These are phyloP conservation scores for Neelides folsomi DNA, from an alignment of 2,888 invertebrate species.

Conservation along the genomic window DNA sequence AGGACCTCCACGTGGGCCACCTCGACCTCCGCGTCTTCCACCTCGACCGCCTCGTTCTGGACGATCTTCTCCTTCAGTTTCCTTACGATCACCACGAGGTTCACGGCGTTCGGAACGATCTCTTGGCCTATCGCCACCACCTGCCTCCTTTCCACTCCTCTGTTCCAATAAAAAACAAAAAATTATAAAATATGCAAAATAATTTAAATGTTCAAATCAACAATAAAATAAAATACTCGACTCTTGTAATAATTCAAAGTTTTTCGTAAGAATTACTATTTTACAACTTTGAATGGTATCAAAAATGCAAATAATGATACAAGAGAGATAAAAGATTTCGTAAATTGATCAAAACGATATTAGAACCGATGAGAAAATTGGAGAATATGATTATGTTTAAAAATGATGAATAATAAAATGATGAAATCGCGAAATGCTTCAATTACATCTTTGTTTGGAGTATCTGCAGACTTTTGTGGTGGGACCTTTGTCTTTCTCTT, in stretches of 20 bases:
- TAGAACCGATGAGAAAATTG: too few relatives aligned
- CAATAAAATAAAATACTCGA: too few relatives aligned
- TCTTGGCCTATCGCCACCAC: constrained; percentile 15
- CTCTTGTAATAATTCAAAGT: too few relatives aligned
- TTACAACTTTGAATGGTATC: too few relatives aligned
- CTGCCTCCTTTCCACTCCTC: constrained; percentile 39
- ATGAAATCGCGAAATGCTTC: constrained; percentile 7
- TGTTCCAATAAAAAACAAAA: constrained; percentile 37
- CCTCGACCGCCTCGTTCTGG: constrained; percentile 41
- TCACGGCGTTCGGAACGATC: constrained; percentile 10
- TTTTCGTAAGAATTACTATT: too few relatives aligned
- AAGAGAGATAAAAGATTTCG: too few relatives aligned
- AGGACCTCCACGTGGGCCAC: constrained; percentile 31
- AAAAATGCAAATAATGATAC: too few relatives aligned
- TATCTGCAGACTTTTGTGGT: constrained; percentile 39
- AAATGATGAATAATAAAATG: too few relatives aligned
- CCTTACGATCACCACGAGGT: constrained; percentile 31
- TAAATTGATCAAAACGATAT: too few relatives aligned
- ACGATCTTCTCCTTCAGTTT: constrained; percentile 39
- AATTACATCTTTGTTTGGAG: constrained; percentile 34
- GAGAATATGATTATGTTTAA: too few relatives aligned
- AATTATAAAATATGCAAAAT: too few relatives aligned
- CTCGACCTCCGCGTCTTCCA: constrained; percentile 30
- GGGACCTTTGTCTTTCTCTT: constrained; percentile 53
- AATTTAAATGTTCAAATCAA: too few relatives aligned